These are phyloP conservation scores for Elaeidobius kamerunicus DNA, from an alignment of 2,888 invertebrate genomes.

Conservation along the genomic window DNA sequence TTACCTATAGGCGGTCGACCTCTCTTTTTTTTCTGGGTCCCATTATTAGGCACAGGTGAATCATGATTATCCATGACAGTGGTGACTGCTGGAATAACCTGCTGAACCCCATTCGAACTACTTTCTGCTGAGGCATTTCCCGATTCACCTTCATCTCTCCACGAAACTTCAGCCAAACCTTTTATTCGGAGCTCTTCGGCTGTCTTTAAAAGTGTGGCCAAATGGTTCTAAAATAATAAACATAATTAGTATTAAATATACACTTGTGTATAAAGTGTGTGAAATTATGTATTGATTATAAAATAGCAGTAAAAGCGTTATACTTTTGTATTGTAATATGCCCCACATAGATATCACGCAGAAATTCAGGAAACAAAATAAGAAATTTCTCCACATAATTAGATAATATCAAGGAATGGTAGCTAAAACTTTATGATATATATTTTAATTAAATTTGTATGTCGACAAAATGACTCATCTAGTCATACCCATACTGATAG, in stretches of 20 bases:
- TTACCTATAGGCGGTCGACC: constrained; percentile 60
- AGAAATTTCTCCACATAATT: too few species aligned
- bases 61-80: constrained; percentile 46
- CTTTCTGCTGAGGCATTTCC: constrained; percentile 40
- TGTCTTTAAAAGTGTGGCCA: constrained; percentile 84
- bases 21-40: constrained; percentile 57
- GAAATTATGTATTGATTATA: too few species aligned
- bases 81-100: constrained; percentile 48
- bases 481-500: too few species aligned
- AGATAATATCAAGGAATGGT: too few species aligned
- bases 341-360: too few species aligned
- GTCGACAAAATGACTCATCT: too few species aligned
- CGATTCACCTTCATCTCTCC: constrained; percentile 61
- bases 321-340: too few species aligned
- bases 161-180: constrained; percentile 86
- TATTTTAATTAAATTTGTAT: too few species aligned
- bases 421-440: too few species aligned
- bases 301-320: too few species aligned
- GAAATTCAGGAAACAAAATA: too few species aligned
- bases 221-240: constrained; percentile 65
- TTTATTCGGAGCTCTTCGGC: constrained; percentile 91
- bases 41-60: constrained; percentile 17
- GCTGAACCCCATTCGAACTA: constrained; percentile 43
- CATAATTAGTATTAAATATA: not conserved
- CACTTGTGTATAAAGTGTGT: too few species aligned